Conservation (phyloP, 2,113 vertebrate genomes). For the Grammomys dolichurus region DNA sequence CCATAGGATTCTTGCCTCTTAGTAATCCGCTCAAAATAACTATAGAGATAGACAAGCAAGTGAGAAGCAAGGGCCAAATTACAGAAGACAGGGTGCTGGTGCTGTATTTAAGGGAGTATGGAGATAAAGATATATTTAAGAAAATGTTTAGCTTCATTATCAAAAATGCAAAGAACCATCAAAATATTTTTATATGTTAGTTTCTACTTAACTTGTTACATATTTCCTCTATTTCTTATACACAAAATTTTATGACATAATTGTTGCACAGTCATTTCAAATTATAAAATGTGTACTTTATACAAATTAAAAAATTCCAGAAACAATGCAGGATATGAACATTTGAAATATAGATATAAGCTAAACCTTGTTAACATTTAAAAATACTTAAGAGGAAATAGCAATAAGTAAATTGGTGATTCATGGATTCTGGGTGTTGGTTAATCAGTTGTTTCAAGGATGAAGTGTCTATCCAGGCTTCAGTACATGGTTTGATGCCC, state of each 20-base stretch:
- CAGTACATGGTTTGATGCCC: background rate
- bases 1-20: background rate
- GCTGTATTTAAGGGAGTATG: background rate
- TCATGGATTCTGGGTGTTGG: too few species aligned
- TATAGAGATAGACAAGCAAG: background rate
- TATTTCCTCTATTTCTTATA: background rate
- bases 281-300: background rate
- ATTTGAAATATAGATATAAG: background rate
- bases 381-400: background rate
- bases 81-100: background rate
- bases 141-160: background rate
- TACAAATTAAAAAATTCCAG: background rate
- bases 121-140: background rate
- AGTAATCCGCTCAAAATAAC: background rate
- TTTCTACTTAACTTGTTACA: background rate
- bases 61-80: background rate
- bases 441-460: background rate
- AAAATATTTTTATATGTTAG: background rate
- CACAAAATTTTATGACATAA: background rate
- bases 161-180: background rate
- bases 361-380: background rate
- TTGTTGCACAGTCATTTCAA: background rate
- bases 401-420: too few species aligned
- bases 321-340: background rate
- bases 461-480: too few species aligned